phyloP scores from a whole-genome alignment of 2,888 invertebrate species.

The Acronicta psi region DNA sequence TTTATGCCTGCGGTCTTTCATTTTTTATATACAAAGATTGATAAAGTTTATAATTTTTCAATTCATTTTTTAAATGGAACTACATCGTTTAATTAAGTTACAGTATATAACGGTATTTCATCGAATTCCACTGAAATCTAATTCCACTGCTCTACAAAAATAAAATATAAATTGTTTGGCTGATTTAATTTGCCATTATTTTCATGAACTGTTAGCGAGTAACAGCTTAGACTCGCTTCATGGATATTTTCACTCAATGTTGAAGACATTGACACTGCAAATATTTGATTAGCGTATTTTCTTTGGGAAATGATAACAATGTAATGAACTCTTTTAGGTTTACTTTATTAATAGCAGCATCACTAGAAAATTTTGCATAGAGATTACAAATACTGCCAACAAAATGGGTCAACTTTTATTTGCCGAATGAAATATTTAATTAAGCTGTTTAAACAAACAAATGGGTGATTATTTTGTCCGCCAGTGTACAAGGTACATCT shows the following conservation, averaged over 20 bases:
- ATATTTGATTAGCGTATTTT: conserved; percentile 30
- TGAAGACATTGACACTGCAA: conserved; percentile 36
- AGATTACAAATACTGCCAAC: neutral
- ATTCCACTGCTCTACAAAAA: neutral
- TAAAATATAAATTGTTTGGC: neutral
- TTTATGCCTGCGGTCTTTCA: too few species aligned
- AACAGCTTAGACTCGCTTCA: neutral
- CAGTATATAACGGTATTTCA: too few species aligned
- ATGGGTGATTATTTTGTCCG: conserved; percentile 39
- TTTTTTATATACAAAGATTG: too few species aligned
- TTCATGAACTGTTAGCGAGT: neutral
- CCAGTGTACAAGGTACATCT: conserved; percentile 48
- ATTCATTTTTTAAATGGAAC: too few species aligned
- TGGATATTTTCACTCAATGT: conserved; percentile 17
- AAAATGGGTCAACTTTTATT: conserved; percentile 21
- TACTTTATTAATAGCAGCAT: neutral
- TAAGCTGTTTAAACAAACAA: conserved; percentile 18
- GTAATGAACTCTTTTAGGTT: too few species aligned
- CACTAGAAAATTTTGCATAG: conserved; percentile 1
- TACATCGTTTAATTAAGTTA: too few species aligned
- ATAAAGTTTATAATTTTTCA: too few species aligned
- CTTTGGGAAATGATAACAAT: conserved; percentile 21
- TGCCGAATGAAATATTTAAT: conserved; percentile 11
- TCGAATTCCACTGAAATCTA: too few species aligned
- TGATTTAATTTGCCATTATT: conserved; percentile 1